A percentile compares a stretch with the other conserved stretches of the same genome.
phyloP scores from a whole-genome alignment of 2,888 invertebrate species.

The Halictus quadricinctus region DNA sequence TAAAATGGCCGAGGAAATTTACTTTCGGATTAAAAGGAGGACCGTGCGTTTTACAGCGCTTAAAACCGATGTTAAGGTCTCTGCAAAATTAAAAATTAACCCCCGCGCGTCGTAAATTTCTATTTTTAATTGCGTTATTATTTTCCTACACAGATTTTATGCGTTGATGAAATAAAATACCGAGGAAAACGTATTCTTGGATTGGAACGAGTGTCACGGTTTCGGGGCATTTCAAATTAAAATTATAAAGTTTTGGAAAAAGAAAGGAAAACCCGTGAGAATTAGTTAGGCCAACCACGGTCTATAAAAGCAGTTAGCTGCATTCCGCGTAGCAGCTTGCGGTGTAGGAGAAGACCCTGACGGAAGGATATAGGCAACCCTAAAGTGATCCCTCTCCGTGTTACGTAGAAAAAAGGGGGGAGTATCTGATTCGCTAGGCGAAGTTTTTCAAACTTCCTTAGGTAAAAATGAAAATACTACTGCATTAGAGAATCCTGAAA shows the following conservation, averaged over 20 bases:
- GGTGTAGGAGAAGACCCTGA: constrained; percentile 53
- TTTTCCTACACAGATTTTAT: background rate
- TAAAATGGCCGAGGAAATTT: background rate
- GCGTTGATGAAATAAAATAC: background rate
- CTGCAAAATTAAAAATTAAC: background rate
- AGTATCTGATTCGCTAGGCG: constrained; percentile 34
- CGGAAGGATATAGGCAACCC: constrained; percentile 57
- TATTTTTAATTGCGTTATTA: background rate
- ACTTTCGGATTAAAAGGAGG: background rate
- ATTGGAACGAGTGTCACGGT: background rate
- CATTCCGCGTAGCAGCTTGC: constrained; percentile 50
- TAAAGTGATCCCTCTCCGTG: constrained; percentile 37
- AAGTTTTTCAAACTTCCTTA: constrained; percentile 33
- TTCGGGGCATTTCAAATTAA: background rate
- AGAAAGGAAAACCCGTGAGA: constrained; percentile 53
- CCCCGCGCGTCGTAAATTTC: background rate
- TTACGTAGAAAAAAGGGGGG: constrained; percentile 16
- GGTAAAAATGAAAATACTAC: no score
- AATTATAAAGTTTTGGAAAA: background rate
- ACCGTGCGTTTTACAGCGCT: background rate
- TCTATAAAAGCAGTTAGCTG: constrained; percentile 52
- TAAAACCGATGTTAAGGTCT: background rate
- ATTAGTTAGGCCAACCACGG: constrained; percentile 44
- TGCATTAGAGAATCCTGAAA: no score
- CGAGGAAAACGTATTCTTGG: background rate